Evolutionary conservation across 2,888 invertebrate genomes (phyloP).

Genomic region (Ormia ochracea): DNA sequence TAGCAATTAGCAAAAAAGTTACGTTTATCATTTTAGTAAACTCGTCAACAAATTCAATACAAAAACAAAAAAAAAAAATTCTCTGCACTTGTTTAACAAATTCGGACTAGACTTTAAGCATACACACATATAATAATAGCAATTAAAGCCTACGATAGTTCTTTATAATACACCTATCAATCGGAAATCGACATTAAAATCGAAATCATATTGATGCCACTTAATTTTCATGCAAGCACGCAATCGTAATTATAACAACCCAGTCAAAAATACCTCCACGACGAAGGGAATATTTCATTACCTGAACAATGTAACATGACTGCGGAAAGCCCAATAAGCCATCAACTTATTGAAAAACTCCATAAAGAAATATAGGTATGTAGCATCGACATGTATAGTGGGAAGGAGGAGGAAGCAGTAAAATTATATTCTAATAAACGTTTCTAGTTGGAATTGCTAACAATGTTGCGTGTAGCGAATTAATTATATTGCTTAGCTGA

Average conservation of each 20-base stretch:
- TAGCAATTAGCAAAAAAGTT: background rate
- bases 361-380: background rate
- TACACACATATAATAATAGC: background rate
- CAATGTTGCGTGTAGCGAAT: constrained; percentile 68
- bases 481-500: constrained; percentile 71
- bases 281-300: background rate
- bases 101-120: background rate
- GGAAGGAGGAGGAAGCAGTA: too few relatives aligned
- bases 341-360: background rate
- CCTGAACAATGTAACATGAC: background rate
- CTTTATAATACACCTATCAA: constrained; percentile 2
- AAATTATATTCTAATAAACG: constrained; percentile 16
- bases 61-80: background rate
- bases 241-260: background rate
- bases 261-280: background rate
- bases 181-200: constrained; percentile 23
- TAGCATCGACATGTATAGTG: constrained; percentile 16
- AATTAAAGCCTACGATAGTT: constrained; percentile 36
- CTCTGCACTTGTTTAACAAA: constrained; percentile 18
- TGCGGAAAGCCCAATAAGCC: background rate
- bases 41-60: too few relatives aligned
- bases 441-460: constrained; percentile 47
- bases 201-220: background rate
- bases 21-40: too few relatives aligned
- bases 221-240: background rate